Conservation (phyloP, 1,140 invertebrate genomes). For the Choristoneura fumiferana region DNA sequence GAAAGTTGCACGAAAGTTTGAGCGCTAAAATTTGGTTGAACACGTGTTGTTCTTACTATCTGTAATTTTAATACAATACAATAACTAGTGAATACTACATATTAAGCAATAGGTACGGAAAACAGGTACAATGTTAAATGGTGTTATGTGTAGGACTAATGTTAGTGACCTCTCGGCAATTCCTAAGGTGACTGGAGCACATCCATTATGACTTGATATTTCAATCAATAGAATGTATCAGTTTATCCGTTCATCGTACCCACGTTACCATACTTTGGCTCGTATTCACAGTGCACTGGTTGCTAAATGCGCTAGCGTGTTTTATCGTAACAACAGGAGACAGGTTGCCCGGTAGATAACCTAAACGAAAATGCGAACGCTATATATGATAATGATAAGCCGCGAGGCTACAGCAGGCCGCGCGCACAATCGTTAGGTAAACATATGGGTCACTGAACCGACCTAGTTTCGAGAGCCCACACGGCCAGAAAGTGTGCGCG, state of each 20-base stretch:
- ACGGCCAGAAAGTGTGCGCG: slow-evolving; percentile 44
- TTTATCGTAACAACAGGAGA: slow-evolving; percentile 43
- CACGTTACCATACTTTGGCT: no score
- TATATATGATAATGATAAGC: slow-evolving; percentile 62
- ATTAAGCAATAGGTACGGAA: no score
- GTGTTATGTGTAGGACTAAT: no score
- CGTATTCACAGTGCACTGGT: slow-evolving; percentile 7
- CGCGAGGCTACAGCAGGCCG: slow-evolving; percentile 34
- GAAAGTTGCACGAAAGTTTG: slow-evolving; percentile 28
- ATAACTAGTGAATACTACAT: no score
- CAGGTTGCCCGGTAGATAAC: slow-evolving; percentile 72
- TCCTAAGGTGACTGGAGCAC: no score
- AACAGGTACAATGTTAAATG: no score
- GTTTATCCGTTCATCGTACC: no score
- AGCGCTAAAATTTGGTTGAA: not conserved
- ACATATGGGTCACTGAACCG: slow-evolving; percentile 77
- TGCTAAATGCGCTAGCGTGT: not conserved
- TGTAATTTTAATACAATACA: no score
- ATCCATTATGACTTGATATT: no score
- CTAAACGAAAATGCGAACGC: slow-evolving; percentile 67
- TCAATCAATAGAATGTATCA: no score
- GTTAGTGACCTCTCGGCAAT: no score
- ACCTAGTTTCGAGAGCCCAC: slow-evolving; percentile 61
- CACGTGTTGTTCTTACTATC: no score
- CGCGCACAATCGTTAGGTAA: slow-evolving; percentile 73